These are phyloP conservation scores for Sakesphorus luctuosus DNA, from an alignment of 2,113 vertebrate species.

Conservation along the genomic window DNA sequence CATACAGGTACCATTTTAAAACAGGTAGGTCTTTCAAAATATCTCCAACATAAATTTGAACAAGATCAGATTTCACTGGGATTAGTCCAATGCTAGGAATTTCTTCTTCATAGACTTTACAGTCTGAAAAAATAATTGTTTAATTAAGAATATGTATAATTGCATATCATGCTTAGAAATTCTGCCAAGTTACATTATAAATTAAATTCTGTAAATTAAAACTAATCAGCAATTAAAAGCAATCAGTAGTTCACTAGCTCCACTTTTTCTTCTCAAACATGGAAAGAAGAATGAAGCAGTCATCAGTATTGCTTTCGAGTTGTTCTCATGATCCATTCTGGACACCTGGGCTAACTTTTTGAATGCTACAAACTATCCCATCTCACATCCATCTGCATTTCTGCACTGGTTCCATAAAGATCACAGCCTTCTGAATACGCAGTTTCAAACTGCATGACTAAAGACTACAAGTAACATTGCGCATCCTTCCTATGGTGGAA, in stretches of 20 bases:
- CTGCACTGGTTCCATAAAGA: neutral
- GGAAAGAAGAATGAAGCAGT: neutral
- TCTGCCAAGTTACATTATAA: neutral
- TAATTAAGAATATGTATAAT: neutral
- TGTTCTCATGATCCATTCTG: neutral
- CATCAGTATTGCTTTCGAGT: neutral
- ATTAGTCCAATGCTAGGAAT: constrained; percentile 42
- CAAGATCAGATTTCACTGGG: constrained; percentile 40
- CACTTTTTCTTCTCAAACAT: neutral
- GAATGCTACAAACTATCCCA: neutral
- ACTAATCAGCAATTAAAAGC: neutral
- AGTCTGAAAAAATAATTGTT: neutral
- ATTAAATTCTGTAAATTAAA: neutral
- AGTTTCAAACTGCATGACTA: neutral
- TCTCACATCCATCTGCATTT: neutral
- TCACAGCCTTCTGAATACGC: neutral
- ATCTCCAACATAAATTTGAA: constrained; percentile 48
- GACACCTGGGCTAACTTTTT: neutral
- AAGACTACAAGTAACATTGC: neutral
- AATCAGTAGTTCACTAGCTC: neutral
- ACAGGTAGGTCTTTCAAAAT: constrained; percentile 48
- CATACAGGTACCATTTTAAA: constrained; percentile 43
- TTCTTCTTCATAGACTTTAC: neutral
- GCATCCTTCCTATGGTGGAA: neutral
- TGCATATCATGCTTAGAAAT: neutral